Evolutionary conservation across 2,113 vertebrate species (phyloP).

Genomic region (Thomomys bottae): DNA sequence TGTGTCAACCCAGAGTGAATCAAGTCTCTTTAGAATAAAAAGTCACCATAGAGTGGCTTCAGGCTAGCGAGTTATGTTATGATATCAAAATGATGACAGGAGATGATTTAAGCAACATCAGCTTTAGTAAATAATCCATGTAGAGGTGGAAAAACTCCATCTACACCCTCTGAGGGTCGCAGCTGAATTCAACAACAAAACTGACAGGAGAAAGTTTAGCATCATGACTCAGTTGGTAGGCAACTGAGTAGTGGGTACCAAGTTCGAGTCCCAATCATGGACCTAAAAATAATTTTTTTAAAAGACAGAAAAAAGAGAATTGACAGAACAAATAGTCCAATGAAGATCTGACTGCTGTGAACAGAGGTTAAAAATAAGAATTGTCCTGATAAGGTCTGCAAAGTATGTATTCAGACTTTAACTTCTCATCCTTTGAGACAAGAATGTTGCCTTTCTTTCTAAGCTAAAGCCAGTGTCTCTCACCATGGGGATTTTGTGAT

Average conservation of each 20-base stretch:
- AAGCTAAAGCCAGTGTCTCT: not conserved
- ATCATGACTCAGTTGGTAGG: no score
- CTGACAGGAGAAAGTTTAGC: not conserved
- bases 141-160: not conserved
- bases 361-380: not conserved
- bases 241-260: no score
- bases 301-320: no score
- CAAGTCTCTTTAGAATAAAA: not conserved
- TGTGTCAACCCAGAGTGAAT: not conserved
- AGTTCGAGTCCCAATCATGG: no score
- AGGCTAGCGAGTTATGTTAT: not conserved
- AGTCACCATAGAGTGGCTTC: not conserved
- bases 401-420: not conserved
- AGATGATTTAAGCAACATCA: not conserved
- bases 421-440: not conserved
- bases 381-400: not conserved
- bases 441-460: not conserved
- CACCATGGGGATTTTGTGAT: not conserved
- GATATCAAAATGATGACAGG: not conserved
- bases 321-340: not conserved
- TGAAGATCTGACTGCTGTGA: not conserved
- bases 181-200: not conserved
- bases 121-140: not conserved
- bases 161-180: not conserved
- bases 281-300: no score